Base-by-base conservation (phyloP, 2,113 vertebrate species). In the Phrynosoma platyrhinos region DNA sequence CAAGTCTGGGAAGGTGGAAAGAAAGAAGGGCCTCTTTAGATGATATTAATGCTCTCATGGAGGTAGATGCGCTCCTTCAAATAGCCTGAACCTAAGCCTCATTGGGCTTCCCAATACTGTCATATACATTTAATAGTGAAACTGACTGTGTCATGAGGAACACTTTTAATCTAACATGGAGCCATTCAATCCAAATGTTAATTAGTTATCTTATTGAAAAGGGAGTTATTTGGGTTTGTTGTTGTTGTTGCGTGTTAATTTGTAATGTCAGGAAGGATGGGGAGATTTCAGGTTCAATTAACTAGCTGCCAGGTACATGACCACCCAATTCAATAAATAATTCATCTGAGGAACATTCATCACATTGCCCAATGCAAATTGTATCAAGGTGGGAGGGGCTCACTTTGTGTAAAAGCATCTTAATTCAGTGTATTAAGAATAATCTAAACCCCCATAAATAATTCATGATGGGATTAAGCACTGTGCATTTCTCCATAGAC, bases 291-390 rank as follows among this genome's bases (percentile, higher is more conserved):
- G 95, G 94, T 94, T 90, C 95, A 95, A 79, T 95, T 77, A 89
- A 86, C 90, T 95, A 74, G 88, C 80, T 92, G 82, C 83, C 40
- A 91, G 88, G 90, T 86, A 92, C 89, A 84, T 89, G 89, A 95
- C 95, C 88, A 91, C 91, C 93, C 93, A 87, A 0, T 90, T 74
- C 92, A 94, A 94, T 96, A 95, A 95, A 95, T 96, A 95, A 97
- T 96, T 96, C 32, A 96, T 93, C 25, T 82, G 79, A 74, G 90
- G 89, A 90, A 68, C 88, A 89, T 90, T 91, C 90, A 90, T 94
- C 92, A 90, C 89, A 32, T 78, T 40, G 86, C 89, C 92, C 80
- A 90, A 91, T 0, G 0, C 85, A 84, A 85, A 93, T 88, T 80
- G 16, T 76, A 53, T 82, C 66, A 12, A 55, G 66, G 66, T 5